Conservation (phyloP, 1,140 invertebrate genomes). For the Laupala kohalensis region DNA sequence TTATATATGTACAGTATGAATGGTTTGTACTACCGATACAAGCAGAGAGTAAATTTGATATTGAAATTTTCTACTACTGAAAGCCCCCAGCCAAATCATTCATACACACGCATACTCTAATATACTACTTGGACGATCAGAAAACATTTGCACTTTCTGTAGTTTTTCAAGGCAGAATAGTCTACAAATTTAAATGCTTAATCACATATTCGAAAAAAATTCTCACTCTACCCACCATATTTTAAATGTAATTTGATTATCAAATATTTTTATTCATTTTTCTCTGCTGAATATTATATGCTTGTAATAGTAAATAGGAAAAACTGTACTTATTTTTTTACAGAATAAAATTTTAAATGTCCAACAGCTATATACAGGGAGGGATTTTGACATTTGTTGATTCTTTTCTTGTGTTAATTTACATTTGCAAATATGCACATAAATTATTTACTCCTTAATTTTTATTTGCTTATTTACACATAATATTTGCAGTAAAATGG, state of each 20-base stretch:
- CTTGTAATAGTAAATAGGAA: neutral
- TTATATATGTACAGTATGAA: neutral
- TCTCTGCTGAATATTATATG: neutral
- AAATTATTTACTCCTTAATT: neutral
- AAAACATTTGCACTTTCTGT: neutral
- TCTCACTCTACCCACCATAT: neutral
- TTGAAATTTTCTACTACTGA: neutral
- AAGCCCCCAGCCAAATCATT: neutral
- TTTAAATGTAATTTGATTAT: conserved; percentile 1
- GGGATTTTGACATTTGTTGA: conserved; percentile 4
- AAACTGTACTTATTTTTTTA: conserved; percentile 9
- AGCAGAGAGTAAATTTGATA: neutral
- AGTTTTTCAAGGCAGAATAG: neutral
- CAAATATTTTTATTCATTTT: neutral
- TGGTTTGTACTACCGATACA: neutral
- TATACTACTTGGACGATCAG: neutral
- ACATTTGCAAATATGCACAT: conserved; percentile 4
- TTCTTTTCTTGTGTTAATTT: neutral
- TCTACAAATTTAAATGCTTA: neutral
- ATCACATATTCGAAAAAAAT: neutral
- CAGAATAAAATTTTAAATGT: conserved; percentile 18
- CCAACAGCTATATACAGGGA: conserved; percentile 17
- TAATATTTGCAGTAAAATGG: neutral
- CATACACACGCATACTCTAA: neutral
- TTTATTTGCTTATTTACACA: neutral